Conservation (phyloP, 2,113 vertebrate genomes). For the Aegotheles bennettii region DNA sequence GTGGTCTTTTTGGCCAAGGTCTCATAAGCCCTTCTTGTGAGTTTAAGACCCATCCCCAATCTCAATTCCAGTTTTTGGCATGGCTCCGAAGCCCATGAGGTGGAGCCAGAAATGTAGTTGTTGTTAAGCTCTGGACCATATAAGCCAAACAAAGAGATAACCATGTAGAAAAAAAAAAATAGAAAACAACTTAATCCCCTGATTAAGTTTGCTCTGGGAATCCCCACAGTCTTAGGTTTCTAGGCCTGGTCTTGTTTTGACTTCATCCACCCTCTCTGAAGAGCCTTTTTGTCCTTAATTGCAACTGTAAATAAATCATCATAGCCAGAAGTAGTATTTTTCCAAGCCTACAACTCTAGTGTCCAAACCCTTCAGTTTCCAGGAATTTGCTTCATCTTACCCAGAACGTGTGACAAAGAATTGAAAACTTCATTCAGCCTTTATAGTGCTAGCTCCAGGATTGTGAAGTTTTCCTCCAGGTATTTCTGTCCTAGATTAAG, state of each 20-base stretch:
- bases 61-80: neutral
- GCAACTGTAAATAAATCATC: constrained; percentile 67
- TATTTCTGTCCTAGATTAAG: neutral
- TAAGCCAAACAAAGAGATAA: constrained; percentile 40
- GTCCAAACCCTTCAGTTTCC: constrained; percentile 57
- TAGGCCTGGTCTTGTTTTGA: constrained; percentile 56
- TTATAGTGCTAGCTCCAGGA: neutral
- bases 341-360: constrained; percentile 45
- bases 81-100: neutral
- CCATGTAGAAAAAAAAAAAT: neutral
- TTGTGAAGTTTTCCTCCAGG: neutral
- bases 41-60: neutral
- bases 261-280: constrained; percentile 53
- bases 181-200: constrained; percentile 24
- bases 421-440: constrained; percentile 27
- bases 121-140: neutral
- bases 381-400: constrained; percentile 59
- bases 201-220: constrained; percentile 63
- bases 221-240: constrained; percentile 55
- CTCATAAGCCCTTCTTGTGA: neutral
- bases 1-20: neutral
- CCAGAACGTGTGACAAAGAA: constrained; percentile 55
- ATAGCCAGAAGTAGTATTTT: constrained; percentile 63
- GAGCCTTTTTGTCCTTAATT: constrained; percentile 65
- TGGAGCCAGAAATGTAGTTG: neutral